A percentile compares a stretch with the other conserved stretches of the same genome.
Conservation (phyloP, 2,797 vertebrate genomes). For the Eutrigla gurnardus region DNA sequence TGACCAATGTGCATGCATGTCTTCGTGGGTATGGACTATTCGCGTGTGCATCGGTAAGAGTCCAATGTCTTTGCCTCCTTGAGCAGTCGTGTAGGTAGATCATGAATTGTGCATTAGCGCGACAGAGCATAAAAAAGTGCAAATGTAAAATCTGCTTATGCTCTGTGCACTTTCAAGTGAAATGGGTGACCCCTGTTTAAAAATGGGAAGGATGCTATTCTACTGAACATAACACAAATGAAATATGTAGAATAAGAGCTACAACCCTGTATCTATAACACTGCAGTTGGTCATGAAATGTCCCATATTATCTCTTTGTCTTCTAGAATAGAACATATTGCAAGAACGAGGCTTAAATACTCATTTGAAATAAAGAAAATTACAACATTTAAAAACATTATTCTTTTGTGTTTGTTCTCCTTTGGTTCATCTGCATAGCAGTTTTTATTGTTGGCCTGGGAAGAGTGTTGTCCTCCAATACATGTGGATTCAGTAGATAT, state of each 20-base stretch:
- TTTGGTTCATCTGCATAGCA: not conserved
- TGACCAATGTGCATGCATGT: constrained; percentile 22
- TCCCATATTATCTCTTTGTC: not conserved
- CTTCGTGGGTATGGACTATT: constrained; percentile 24
- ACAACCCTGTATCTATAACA: not conserved
- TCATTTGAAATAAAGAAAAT: not conserved
- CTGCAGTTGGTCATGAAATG: not conserved
- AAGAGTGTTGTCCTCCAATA: not conserved
- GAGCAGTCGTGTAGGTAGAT: constrained; percentile 49
- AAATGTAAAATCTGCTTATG: constrained; percentile 35
- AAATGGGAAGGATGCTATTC: not conserved
- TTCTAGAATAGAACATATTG: not conserved
- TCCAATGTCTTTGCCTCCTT: constrained; percentile 57
- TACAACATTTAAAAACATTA: too few relatives aligned
- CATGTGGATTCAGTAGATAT: constrained; percentile 6
- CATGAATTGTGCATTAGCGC: constrained; percentile 58
- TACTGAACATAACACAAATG: not conserved
- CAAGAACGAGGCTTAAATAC: not conserved
- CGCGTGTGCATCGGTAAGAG: constrained; percentile 22
- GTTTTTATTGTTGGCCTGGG: constrained; percentile 11
- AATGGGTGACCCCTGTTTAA: constrained; percentile 16
- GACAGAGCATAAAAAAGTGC: constrained; percentile 34
- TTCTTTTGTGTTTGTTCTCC: not conserved
- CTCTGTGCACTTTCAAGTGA: constrained; percentile 18
- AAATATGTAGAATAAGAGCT: constrained; percentile 1